Base-by-base conservation (phyloP, 2,797 vertebrate species). In the Momotus momota region DNA sequence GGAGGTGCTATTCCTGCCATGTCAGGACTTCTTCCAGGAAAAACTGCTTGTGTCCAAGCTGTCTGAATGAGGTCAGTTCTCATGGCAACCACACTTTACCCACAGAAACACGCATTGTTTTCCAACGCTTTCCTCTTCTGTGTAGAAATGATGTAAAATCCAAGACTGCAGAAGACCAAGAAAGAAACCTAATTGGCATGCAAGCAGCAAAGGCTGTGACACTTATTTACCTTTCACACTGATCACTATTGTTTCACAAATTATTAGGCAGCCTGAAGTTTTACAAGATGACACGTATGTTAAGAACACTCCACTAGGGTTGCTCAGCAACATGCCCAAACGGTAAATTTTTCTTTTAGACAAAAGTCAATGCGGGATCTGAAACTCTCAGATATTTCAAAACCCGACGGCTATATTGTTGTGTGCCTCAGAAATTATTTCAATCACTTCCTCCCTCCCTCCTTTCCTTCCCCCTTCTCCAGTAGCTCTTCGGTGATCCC, bases 1-100 rank as follows among this genome's bases (percentile, higher is more conserved):
- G 73, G 46, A 62, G 41, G 1, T 43, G 48, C 70, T 52, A 35
- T 17, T 74, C 93, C 52, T 70, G 65, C 31, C 31, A 1, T 16
- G 35, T 9, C 4, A 4, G 31, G 78, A 9, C 55, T 71, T 86
- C 57, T 81, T 35, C 57, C 49, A 43, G 72, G 49, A 66, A 89
- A 79, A 88, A 16, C 20, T 6, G 29, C 64, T 61, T 54, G 25
- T 60, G 70, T 84, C 71, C 57, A 38, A 0, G 1, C 58, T 74
- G 33, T 41, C 74, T 72, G 82, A 86, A 48, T 61, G 58, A 93
- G 69, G 60, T 65, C 81, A 66, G 84, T 91, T 92, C 94, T 97
- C 91, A 90, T 69, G 78, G 90, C 90, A 97, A 92, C 91, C 46
- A 52, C 60, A 20, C 22, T 88, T 82, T 15, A n/a, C 9, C 80